phyloP scores from a whole-genome alignment of 1,140 invertebrate species.

The Brachystomella parvula region DNA sequence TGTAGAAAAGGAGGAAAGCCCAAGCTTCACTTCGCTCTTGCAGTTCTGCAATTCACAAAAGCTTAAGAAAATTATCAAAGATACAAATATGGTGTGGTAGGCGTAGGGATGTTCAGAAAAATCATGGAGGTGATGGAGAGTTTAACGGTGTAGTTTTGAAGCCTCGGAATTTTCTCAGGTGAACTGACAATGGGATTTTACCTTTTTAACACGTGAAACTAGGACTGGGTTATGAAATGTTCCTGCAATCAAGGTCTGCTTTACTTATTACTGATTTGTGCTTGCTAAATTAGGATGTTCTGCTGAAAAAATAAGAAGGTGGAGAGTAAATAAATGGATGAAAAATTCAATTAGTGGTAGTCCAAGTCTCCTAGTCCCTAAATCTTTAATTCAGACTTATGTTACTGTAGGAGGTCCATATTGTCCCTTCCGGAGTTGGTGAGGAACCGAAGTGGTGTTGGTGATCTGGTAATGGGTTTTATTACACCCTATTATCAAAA shows the following conservation, averaged over 20 bases:
- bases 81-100: too few species aligned
- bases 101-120: too few species aligned
- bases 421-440: neutral
- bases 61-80: too few species aligned
- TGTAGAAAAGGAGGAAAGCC: neutral
- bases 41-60: neutral
- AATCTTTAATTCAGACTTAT: neutral
- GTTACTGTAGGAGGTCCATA: neutral
- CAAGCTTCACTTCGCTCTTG: neutral
- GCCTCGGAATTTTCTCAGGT: too few species aligned
- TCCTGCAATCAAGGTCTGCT: neutral
- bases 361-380: neutral
- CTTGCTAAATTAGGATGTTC: neutral
- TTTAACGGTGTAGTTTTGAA: neutral
- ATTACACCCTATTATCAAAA: constrained; percentile 1
- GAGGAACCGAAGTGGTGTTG: neutral
- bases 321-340: neutral
- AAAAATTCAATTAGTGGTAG: neutral
- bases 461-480: neutral
- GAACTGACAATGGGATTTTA: neutral
- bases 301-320: neutral
- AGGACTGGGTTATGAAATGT: neutral
- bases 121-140: neutral
- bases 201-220: neutral
- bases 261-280: neutral